Conservation (phyloP, 2,888 invertebrate genomes). For the Metalampra italica region DNA sequence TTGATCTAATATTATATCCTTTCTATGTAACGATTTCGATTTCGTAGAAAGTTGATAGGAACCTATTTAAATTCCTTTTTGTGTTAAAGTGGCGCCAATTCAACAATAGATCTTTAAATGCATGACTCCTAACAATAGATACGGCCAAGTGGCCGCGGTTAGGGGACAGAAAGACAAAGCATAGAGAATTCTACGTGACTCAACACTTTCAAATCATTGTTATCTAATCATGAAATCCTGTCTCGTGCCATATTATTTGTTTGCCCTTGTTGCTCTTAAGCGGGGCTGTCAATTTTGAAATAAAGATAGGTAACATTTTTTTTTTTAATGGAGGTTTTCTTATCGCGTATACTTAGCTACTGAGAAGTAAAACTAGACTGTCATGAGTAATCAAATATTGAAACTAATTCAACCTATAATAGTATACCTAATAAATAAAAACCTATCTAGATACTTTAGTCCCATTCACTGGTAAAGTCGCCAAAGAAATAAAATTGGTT, state of each 20-base stretch:
- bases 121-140: conserved; percentile 12
- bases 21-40: too few species aligned
- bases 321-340: too few species aligned
- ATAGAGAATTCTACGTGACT: conserved; percentile 24
- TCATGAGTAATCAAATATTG: too few species aligned
- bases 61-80: conserved; percentile 2
- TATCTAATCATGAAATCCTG: conserved; percentile 17
- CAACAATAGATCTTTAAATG: conserved; percentile 14
- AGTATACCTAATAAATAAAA: too few species aligned
- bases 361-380: too few species aligned
- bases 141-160: conserved; percentile 5
- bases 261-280: neutral
- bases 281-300: neutral
- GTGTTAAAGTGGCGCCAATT: conserved; percentile 20
- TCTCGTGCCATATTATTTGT: conserved; percentile 19
- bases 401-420: too few species aligned
- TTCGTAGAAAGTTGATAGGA: neutral
- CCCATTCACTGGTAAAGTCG: too few species aligned
- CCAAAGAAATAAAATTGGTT: too few species aligned
- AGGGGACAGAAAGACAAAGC: conserved; percentile 19
- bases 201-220: conserved; percentile 21
- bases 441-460: too few species aligned
- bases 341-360: too few species aligned
- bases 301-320: too few species aligned
- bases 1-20: too few species aligned